Evolutionary conservation across 2,888 invertebrate genomes (phyloP), one percentile per base, ranked within the genome.

Genomic region (Caenorhabditis sp.): DNA sequence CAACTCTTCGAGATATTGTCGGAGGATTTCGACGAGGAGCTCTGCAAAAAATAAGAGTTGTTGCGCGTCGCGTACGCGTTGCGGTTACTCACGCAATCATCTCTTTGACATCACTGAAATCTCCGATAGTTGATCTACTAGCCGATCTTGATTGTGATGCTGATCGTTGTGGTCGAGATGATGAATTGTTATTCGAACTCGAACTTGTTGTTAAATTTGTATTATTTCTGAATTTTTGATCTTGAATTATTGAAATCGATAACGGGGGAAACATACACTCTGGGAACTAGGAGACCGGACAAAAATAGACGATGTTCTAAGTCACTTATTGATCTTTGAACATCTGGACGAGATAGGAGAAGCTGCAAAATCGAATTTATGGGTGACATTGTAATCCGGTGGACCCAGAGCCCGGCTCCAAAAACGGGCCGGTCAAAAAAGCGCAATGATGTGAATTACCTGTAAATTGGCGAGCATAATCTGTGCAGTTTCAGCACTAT

Each of bases 401-500:
- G n/a, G n/a, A n/a, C n/a, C n/a, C n/a, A 8, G 36, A 36, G 36
- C 5, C 36, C 12, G 5, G 12, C 12, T 8, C 5, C 36, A 8
- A 12, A 36, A 36, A 36, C 5, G 12, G 12, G 5, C 36, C 12
- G 5, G 6, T 5, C 6, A 51, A 51, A 21, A 51, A 51, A 10
- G 10, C 21, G 5, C 21, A 36, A 36, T 36, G 5, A 5, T 36
- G 12, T 36, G 12, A 58, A 1, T 19, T 24, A 79, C 79, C 68
- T 79, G 79, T 50, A 80, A 24, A 62, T 95, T 95, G 14, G 92
- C 92, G 88, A 93, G 93, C 69, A 97, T 91, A 87, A 94, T 91
- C 74, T 93, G 92, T 0, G 97, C 96, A 23, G 96, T 97, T 88
- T 94, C 93, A 78, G 94, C 92, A 12, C 94, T 94, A 89, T 97